A percentile compares a stretch with the other conserved stretches of the same genome.
These are phyloP conservation scores for Emys orbicularis DNA, from an alignment of 2,797 vertebrate genomes.

Conservation along the genomic window DNA sequence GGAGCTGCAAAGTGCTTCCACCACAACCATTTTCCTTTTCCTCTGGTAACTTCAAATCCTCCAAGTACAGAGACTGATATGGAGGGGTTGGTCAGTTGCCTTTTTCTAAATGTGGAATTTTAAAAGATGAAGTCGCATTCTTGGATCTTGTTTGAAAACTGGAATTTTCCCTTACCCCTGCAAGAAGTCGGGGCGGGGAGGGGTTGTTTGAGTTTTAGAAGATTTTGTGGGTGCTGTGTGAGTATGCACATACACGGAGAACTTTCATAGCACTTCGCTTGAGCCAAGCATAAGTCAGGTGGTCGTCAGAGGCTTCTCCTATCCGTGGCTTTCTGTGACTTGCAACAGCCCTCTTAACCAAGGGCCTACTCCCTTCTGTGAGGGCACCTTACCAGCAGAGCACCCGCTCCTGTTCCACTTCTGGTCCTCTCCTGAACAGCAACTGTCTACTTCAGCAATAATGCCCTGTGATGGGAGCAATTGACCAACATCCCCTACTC, in stretches of 20 bases:
- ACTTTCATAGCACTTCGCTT: background rate
- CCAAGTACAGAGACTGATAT: background rate
- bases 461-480: background rate
- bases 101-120: background rate
- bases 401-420: background rate
- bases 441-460: background rate
- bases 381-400: background rate
- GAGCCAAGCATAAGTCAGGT: fast-evolving
- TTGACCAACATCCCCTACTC: background rate
- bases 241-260: fast-evolving
- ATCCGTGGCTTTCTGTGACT: background rate
- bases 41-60: background rate
- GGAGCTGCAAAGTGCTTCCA: background rate
- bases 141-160: background rate
- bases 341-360: background rate
- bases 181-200: background rate
- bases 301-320: background rate
- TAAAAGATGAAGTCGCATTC: background rate
- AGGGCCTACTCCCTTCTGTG: background rate
- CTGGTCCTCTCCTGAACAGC: background rate
- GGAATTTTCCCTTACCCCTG: background rate
- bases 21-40: fast-evolving
- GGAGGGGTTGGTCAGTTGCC: background rate
- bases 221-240: background rate
- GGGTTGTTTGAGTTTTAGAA: background rate